Evolutionary conservation across 2,797 vertebrate species (phyloP).

Genomic region (Bradypus variegatus): DNA sequence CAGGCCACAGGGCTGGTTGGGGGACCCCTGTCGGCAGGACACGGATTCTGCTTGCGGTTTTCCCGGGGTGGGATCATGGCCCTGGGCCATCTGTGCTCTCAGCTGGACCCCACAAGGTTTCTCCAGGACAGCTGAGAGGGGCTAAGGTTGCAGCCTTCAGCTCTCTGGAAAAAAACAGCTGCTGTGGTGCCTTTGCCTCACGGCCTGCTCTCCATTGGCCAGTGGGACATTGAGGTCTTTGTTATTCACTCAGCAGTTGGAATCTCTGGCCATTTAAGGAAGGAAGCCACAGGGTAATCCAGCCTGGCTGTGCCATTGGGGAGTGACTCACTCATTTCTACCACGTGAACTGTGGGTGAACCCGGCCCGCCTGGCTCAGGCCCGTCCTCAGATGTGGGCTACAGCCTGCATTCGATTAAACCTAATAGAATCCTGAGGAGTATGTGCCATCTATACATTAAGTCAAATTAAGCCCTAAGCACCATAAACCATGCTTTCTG

Average conservation of each 20-base stretch:
- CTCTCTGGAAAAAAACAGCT: slow-evolving; percentile 62
- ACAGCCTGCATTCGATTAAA: not conserved
- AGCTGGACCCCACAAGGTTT: slow-evolving; percentile 38
- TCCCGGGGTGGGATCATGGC: slow-evolving; percentile 49
- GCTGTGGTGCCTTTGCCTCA: slow-evolving; percentile 43
- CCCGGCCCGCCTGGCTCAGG: slow-evolving; percentile 36
- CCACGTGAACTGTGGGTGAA: slow-evolving; percentile 61
- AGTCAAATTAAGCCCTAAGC: not conserved
- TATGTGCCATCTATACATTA: not conserved
- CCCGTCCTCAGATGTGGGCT: slow-evolving; percentile 15
- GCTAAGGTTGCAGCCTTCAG: slow-evolving; percentile 60
- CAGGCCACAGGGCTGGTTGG: not conserved
- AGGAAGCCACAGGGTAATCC: slow-evolving; percentile 58
- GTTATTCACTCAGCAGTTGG: slow-evolving; percentile 58
- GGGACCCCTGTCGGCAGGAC: slow-evolving; percentile 22
- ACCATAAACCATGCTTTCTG: not conserved
- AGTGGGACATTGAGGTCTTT: slow-evolving; percentile 58
- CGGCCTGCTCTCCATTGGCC: slow-evolving; percentile 33
- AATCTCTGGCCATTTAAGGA: slow-evolving; percentile 65
- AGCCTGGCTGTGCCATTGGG: slow-evolving; percentile 48
- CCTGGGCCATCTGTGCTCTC: slow-evolving; percentile 40
- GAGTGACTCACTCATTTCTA: slow-evolving; percentile 59
- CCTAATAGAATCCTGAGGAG: not conserved
- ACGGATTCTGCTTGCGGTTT: slow-evolving; percentile 8
- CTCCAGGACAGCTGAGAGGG: slow-evolving; percentile 59